These are phyloP conservation scores for Platyscapa corneri DNA, from an alignment of 1,140 invertebrate species.

Conservation along the genomic window DNA sequence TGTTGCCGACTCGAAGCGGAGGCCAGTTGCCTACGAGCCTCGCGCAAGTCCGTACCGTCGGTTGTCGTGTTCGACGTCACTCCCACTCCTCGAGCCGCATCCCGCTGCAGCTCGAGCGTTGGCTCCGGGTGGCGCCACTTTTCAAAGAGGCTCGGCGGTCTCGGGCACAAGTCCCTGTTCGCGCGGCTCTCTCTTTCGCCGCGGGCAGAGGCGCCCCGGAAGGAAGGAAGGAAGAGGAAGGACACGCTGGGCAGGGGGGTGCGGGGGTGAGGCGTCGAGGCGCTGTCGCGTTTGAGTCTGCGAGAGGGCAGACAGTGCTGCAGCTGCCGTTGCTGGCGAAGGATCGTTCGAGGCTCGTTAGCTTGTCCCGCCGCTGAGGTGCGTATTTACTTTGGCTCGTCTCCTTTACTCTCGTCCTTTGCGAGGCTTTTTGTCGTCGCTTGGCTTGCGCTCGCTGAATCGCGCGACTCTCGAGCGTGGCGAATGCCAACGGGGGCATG, in stretches of 20 bases:
- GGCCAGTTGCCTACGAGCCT: conserved; percentile 66
- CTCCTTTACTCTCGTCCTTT: not conserved
- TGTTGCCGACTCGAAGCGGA: not conserved
- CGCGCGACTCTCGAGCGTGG: no score
- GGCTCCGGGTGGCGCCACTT: conserved; percentile 21
- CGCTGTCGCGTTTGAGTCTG: not conserved
- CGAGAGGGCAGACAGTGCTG: conserved; percentile 26
- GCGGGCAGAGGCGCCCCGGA: not conserved
- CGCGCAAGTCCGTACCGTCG: conserved; percentile 61
- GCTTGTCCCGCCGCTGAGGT: not conserved
- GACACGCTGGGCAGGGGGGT: not conserved
- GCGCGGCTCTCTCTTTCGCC: not conserved
- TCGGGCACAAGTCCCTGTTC: not conserved
- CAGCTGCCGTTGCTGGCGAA: conserved; percentile 27
- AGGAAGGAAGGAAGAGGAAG: not conserved
- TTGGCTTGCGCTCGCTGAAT: no score
- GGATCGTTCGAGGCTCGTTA: not conserved
- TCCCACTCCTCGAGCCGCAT: no score
- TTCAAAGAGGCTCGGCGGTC: not conserved
- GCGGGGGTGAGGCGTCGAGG: not conserved
- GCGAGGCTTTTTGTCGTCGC: no score
- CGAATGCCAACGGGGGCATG: no score
- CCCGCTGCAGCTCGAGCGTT: not conserved
- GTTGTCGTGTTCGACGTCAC: not conserved
- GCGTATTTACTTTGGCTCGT: not conserved